Evolutionary conservation across 1,140 invertebrate species (phyloP), one percentile per base, ranked within the genome.

Genomic region (Zaprionus nigranus): DNA sequence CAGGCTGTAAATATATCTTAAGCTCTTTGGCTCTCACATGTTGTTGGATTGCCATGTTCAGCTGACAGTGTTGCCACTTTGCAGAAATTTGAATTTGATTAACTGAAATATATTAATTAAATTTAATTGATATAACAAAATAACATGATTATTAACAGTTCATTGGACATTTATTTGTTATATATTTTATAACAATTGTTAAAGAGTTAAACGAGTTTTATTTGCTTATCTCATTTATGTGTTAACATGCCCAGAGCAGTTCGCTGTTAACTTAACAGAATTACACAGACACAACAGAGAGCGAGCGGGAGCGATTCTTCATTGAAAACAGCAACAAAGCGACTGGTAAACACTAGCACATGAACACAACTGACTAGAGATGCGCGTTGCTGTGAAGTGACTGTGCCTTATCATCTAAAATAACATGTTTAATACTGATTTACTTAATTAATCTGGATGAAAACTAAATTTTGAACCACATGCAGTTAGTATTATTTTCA

Each of bases 301-400:
- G 38, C 56, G 53, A 38, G 65, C n/a, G 72, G 57, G 59, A 62
- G 72, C 57, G 34, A 62, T 36, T 75, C 24, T 58, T 28, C 34
- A 63, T 53, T 63, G 66, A 58, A 63, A 63, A 30, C 53, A 75
- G 54, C 72, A 75, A 70, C 66, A 70, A 63, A 69, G 72, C 72
- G 28, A 53, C 59, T 70, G 72, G 66, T 75, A 75, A 75, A 75
- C 72, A 75, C 72, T 40, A 51, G 63, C 43, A 75, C 72, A 70
- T 15, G 54, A 34, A 43, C 12, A 63, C 40, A 13, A 7, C 57
- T 12, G 0, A 15, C 12, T 40, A 70, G 72, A 58, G 72, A 57
- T 70, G 72, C 38, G 59, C 53, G 30, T 6, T 26, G 5, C 11
- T 13, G 6, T 15, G 17, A 38, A 63, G 51, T 63, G 66, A 75